Conservation (phyloP, 37 sponge, comb jelly and placozoan genomes). For the Haliclona indistincta region DNA sequence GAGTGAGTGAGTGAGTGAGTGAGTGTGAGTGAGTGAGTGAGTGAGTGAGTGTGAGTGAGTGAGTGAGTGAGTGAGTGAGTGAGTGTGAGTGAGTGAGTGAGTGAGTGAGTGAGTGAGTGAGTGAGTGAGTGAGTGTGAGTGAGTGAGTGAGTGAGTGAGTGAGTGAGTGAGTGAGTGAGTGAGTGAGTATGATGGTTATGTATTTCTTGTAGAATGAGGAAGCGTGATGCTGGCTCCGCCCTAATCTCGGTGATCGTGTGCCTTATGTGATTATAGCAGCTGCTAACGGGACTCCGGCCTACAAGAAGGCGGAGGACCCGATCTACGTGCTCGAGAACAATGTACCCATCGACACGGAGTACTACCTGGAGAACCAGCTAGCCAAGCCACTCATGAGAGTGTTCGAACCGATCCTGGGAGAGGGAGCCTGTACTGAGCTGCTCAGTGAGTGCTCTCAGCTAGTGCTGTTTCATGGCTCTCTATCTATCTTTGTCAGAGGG, state of each 20-base stretch:
- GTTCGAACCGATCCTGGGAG: conserved; percentile 98
- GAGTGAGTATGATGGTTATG: too few species aligned
- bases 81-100: too few species aligned
- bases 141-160: too few species aligned
- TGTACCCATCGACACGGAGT: conserved; percentile 91
- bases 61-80: too few species aligned
- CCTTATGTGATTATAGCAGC: conserved; percentile 96
- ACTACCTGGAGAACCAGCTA: conserved; percentile 96
- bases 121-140: too few species aligned
- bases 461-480: too few species aligned
- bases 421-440: conserved; percentile 75
- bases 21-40: too few species aligned
- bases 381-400: conserved; percentile 92
- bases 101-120: too few species aligned
- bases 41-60: too few species aligned
- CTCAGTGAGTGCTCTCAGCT: conserved; percentile 54
- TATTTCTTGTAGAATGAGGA: conserved; percentile 93
- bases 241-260: conserved; percentile 93
- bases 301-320: conserved; percentile 97
- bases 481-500: conserved; percentile 56
- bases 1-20: too few species aligned
- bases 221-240: conserved; percentile 96
- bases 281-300: conserved; percentile 87
- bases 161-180: too few species aligned
- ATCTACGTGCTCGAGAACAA: conserved; percentile 95